These are phyloP conservation scores for Hirundo rustica DNA, from an alignment of 2,797 vertebrate genomes.

Conservation along the genomic window DNA sequence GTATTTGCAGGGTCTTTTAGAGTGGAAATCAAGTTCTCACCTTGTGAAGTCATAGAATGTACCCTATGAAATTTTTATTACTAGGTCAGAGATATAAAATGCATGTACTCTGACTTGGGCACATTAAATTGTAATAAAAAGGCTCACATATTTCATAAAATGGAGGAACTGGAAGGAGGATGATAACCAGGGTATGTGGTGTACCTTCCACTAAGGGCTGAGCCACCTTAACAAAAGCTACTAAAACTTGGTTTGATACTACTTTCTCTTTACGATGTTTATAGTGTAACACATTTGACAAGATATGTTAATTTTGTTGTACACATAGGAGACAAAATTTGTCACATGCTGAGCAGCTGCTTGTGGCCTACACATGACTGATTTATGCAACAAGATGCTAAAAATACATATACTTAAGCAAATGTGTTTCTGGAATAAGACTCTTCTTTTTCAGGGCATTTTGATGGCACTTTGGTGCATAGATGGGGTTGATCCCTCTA, in stretches of 20 bases:
- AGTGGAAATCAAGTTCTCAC: background rate
- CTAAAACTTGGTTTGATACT: background rate
- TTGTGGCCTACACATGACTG: background rate
- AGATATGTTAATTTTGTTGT: background rate
- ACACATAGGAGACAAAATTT: background rate
- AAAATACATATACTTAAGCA: background rate
- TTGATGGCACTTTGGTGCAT: background rate
- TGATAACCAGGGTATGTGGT: background rate
- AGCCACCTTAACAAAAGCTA: background rate
- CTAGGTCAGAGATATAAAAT: background rate
- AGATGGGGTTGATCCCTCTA: background rate
- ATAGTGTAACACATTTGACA: background rate
- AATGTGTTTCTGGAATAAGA: background rate
- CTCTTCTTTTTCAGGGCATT: background rate
- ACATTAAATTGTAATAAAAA: background rate
- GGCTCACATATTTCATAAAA: background rate
- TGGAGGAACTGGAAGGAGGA: background rate
- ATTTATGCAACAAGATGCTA: background rate
- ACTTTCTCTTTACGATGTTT: background rate
- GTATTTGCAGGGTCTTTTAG: background rate
- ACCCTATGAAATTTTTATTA: background rate
- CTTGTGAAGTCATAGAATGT: background rate
- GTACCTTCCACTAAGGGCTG: background rate
- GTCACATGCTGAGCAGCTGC: background rate
- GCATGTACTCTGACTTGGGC: background rate